A percentile compares a stretch with the other conserved stretches of the same genome.
phyloP scores from a whole-genome alignment of 2,888 invertebrate species.

The Cecidostiba fungosa region DNA sequence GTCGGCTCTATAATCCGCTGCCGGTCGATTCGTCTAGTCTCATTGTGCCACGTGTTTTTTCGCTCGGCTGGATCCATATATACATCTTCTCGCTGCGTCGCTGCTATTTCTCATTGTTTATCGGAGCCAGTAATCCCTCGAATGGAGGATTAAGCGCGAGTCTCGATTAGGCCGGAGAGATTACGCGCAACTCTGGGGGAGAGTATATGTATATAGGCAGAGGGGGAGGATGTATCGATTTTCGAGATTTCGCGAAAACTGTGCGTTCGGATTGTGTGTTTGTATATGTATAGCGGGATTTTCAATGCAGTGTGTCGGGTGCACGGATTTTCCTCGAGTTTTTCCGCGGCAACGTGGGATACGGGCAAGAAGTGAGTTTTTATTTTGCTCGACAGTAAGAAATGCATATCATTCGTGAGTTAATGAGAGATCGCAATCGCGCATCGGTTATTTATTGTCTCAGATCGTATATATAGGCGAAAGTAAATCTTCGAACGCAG shows the following conservation, averaged over 20 bases:
- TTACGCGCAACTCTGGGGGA: conserved; percentile 59
- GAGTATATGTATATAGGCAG: neutral
- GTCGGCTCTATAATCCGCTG: conserved; percentile 10
- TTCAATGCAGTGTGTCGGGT: neutral
- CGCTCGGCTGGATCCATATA: neutral
- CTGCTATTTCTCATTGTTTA: conserved; percentile 68
- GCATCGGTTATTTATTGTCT: conserved; percentile 5
- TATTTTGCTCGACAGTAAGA: neutral
- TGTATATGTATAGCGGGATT: neutral
- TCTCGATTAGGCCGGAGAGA: conserved; percentile 72
- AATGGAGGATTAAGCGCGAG: conserved; percentile 69
- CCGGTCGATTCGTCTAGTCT: neutral
- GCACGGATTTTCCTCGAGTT: neutral
- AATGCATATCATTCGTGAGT: too few species aligned
- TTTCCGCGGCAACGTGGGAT: too few species aligned
- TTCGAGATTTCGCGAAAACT: conserved; percentile 52
- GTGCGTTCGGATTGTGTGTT: conserved; percentile 6
- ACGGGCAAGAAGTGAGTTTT: too few species aligned
- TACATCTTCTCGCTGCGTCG: neutral
- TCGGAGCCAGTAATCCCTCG: conserved; percentile 69
- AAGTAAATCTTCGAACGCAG: neutral
- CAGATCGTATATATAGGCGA: neutral
- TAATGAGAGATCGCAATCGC: neutral
- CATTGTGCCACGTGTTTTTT: conserved; percentile 7
- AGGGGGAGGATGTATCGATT: conserved; percentile 40